A percentile compares a stretch with the other conserved stretches of the same genome.
Evolutionary conservation across 2,113 vertebrate species (phyloP).

Genomic region (Rhabdomys dilectus): DNA sequence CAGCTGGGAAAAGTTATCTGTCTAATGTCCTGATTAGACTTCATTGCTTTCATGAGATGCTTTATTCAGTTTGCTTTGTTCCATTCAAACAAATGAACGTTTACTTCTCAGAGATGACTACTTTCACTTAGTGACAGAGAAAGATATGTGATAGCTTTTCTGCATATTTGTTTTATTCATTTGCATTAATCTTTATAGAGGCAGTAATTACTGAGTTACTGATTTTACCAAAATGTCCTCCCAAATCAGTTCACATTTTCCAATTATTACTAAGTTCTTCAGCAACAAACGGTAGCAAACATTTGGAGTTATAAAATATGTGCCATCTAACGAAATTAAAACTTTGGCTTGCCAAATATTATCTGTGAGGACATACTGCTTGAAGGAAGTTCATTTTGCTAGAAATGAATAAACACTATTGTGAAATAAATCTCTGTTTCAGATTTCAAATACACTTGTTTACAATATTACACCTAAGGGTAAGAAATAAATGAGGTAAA

Average conservation of each 20-base stretch:
- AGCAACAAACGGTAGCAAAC: conserved; percentile 68
- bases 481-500: conserved; percentile 83
- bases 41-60: not conserved
- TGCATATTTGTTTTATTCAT: conserved; percentile 60
- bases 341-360: conserved; percentile 73
- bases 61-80: not conserved
- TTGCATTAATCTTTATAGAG: conserved; percentile 72
- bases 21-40: not conserved
- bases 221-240: conserved; percentile 63
- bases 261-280: conserved; percentile 72
- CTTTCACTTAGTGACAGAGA: not conserved
- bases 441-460: conserved; percentile 82
- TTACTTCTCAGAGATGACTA: not conserved
- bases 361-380: conserved; percentile 70
- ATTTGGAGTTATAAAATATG: conserved; percentile 80
- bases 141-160: not conserved
- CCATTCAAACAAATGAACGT: not conserved
- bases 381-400: conserved; percentile 82
- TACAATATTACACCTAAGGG: conserved; percentile 83
- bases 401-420: conserved; percentile 69
- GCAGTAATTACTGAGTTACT: conserved; percentile 66
- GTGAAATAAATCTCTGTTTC: conserved; percentile 84
- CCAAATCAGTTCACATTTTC: conserved; percentile 79
- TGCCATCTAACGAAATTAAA: conserved; percentile 81
- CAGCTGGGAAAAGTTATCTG: not conserved